Conservation (phyloP, 2,888 invertebrate species). For the Conchocele bisecta region DNA sequence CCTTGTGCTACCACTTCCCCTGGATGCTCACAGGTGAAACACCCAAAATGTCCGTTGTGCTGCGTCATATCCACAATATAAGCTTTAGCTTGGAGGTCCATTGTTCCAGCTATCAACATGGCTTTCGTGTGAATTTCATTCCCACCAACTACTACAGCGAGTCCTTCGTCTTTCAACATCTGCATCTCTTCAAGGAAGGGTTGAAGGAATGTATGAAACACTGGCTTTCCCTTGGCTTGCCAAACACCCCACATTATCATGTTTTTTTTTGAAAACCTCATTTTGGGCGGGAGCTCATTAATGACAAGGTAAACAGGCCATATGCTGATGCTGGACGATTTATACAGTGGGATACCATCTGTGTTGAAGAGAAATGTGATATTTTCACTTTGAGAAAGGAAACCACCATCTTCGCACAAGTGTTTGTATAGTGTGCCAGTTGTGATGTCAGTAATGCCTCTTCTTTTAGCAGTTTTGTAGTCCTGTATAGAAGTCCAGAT, state of each 20-base stretch:
- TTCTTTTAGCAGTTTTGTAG: too few species aligned
- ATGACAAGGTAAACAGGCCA: slow-evolving; percentile 17
- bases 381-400: too few species aligned
- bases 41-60: slow-evolving; percentile 13
- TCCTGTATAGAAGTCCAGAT: too few species aligned
- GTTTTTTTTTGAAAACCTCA: slow-evolving; percentile 4
- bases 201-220: not conserved
- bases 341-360: slow-evolving; percentile 17
- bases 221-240: slow-evolving; percentile 12
- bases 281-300: slow-evolving; percentile 13
- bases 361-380: too few species aligned
- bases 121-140: not conserved
- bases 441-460: too few species aligned
- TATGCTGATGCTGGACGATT: slow-evolving; percentile 5
- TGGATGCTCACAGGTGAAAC: slow-evolving; percentile 1
- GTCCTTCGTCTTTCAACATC: not conserved
- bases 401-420: too few species aligned
- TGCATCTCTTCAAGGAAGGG: slow-evolving; percentile 16
- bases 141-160: slow-evolving; percentile 7
- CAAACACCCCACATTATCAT: slow-evolving; percentile 15
- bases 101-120: slow-evolving; percentile 7
- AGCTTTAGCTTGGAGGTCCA: slow-evolving; percentile 22
- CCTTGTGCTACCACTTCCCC: slow-evolving; percentile 6
- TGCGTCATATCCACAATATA: slow-evolving; percentile 6
- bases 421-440: too few species aligned